Evolutionary conservation across 2,888 invertebrate genomes (phyloP), one percentile per base, ranked within the genome.

Genomic region (Gari tellinella): DNA sequence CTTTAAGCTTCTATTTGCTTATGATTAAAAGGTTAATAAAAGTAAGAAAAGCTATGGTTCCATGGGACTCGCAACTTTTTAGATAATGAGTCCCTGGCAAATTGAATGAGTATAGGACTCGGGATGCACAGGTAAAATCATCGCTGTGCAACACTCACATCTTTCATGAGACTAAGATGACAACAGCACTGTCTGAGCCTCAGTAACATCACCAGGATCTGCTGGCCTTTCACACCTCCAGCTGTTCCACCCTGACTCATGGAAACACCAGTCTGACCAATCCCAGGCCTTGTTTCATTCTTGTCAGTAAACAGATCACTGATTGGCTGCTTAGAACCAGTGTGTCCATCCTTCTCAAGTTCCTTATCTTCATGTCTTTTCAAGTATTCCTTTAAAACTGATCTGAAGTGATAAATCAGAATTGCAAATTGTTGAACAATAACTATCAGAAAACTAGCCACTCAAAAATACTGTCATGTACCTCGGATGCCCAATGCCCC

Each of bases 161-260:
- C 90, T 85, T 94, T 94, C 83, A 97, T 96, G 17, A 99, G 94
- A 0, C 95, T 95, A 31, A 97, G 96, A 93, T 98, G 98, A 88
- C 96, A 96, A 89, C 97, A 97, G 69, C 96, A 95, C 90, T 99
- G 98, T 0, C 98, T 94, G 68, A 99, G 92, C 14, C 98, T 94
- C 63, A 98, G 92, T 15, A 99, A 90, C 1, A 98, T 93, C 0
- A 97, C 96, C 79, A 99, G 84, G 21, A 93, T 89, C 56, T 90
- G 87, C 21, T 86, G 86, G n/a, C 85, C 89, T 17, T 73, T 80
- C n/a, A 74, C 55, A 5, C 21, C 49, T 12, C 46, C 57, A 12
- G 51, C 37, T 4, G 58, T 21, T 21, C 23, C 52, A n/a, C 46
- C 21, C 14, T 25, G 45, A 31, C 26, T 40, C 51, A 37, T 31